Base-by-base conservation (phyloP, 2,888 invertebrate genomes). In the Nyleta sp. region DNA sequence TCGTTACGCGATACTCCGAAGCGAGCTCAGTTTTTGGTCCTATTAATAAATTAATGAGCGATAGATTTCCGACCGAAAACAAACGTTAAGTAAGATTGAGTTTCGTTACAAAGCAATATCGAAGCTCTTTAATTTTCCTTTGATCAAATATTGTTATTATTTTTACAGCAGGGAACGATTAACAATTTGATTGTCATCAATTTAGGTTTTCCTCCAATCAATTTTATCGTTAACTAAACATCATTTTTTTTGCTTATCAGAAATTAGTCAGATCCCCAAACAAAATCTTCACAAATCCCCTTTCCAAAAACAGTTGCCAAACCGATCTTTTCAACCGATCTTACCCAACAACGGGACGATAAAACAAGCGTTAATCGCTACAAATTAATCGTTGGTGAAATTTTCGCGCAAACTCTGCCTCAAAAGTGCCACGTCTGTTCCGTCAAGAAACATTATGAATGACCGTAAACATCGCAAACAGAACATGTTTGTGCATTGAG, bases 401-500 rank as follows among this genome's bases (percentile, higher is more conserved):
- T 24, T 57, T 57, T 57, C 40, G 40, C 20, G 53, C 15, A 22
- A 38, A 24, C 15, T 40, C 10, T 17, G 5, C 31, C 28, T 28
- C 4, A 28, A 4, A 17, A 24, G 24, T 40, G 35, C 1, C 10
- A 6, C 40, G 55, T 13, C 33, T 28, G 11, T 11, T 52, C 28
- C 42, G 17, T 18, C 40, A 42, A 68, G 48, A 35, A 48, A 48
- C 48, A 71, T 71, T 62, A 71, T 53, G 71, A 71, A 71, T 62
- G 53, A 62, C 62, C 42, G 62, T 62, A 60, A 71, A 71, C 60
- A 55, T 59, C 62, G 28, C 62, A 46, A 62, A 55, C 42, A 15
- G 52, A 62, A 52, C 62, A 42, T 53, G 44, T 71, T 71, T 71
- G 52, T 53, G 46, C 55, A 70, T 65, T 33, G 71, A 71, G 59